These are phyloP conservation scores for Helostoma temminkii DNA, from an alignment of 2,797 vertebrate genomes.

Conservation along the genomic window DNA sequence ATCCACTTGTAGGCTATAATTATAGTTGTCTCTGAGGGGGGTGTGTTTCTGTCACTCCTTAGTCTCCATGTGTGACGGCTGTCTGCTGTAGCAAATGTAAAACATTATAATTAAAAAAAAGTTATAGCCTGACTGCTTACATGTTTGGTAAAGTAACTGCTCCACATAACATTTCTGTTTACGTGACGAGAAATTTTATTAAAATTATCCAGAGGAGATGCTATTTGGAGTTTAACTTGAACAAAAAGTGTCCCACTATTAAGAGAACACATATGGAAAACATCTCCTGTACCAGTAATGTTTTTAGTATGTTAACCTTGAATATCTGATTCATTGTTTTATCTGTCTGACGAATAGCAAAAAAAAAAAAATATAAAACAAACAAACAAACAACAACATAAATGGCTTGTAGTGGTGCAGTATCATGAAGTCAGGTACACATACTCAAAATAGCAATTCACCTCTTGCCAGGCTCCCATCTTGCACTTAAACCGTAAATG, in stretches of 20 bases:
- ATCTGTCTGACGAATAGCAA: no score
- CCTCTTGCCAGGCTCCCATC: not conserved
- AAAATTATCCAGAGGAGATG: conserved; percentile 6
- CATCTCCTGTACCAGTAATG: not conserved
- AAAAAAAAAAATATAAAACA: no score
- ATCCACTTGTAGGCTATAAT: conserved; percentile 20
- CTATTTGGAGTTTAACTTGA: not conserved
- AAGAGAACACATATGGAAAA: not conserved
- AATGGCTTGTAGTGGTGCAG: no score
- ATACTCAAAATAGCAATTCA: not conserved
- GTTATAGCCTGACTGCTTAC: conserved; percentile 1
- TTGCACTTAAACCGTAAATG: not conserved
- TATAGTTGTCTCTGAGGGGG: not conserved
- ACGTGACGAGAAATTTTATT: conserved; percentile 7
- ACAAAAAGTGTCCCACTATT: not conserved
- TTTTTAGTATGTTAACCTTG: not conserved
- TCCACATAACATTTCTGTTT: conserved; percentile 6
- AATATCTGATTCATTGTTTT: conserved; percentile 1
- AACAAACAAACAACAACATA: no score
- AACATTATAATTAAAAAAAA: not conserved
- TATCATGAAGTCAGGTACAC: not conserved
- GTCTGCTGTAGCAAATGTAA: conserved; percentile 8
- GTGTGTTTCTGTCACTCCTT: not conserved
- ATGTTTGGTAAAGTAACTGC: conserved; percentile 3
- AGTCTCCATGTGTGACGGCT: not conserved